A percentile compares a stretch with the other conserved stretches of the same genome.
phyloP scores from a whole-genome alignment of 2,888 invertebrate species.

The Druceiella hillmani region DNA sequence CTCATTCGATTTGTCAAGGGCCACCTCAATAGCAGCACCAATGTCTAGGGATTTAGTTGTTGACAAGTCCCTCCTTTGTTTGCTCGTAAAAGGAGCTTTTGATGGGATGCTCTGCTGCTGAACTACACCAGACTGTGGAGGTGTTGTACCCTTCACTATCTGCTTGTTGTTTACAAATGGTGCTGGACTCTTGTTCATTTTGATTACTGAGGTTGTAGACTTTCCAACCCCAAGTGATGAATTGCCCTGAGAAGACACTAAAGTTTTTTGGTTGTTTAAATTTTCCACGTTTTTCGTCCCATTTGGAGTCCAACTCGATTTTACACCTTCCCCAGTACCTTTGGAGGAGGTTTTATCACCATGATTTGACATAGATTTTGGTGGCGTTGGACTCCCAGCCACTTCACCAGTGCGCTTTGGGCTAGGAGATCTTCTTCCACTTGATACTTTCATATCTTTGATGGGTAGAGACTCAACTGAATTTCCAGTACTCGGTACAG shows the following conservation, averaged over 20 bases:
- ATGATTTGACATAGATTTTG: constrained; percentile 27
- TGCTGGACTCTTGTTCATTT: constrained; percentile 40
- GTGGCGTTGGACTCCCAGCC: constrained; percentile 28
- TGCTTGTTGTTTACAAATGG: constrained; percentile 45
- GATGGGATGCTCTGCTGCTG: constrained; percentile 43
- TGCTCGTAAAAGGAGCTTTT: constrained; percentile 44
- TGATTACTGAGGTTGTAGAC: constrained; percentile 19
- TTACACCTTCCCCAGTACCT: constrained; percentile 34
- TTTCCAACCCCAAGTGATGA: constrained; percentile 7
- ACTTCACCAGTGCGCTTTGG: constrained; percentile 37
- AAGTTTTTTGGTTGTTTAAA: background rate
- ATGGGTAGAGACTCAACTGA: constrained; percentile 39
- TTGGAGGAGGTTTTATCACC: constrained; percentile 33
- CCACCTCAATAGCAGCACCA: constrained; percentile 32
- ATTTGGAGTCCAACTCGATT: constrained; percentile 36
- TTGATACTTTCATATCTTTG: constrained; percentile 42
- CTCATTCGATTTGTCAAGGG: constrained; percentile 30
- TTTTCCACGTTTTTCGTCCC: no score
- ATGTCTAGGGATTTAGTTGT: constrained; percentile 39
- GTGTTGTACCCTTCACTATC: constrained; percentile 38
- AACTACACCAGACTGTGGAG: constrained; percentile 41
- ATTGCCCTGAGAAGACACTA: constrained; percentile 3
- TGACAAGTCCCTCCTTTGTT: constrained; percentile 43
- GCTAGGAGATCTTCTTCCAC: constrained; percentile 35
- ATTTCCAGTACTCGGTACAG: constrained; percentile 28